phyloP scores from a whole-genome alignment of 2,888 invertebrate genomes.

The Campoplex capitator region DNA sequence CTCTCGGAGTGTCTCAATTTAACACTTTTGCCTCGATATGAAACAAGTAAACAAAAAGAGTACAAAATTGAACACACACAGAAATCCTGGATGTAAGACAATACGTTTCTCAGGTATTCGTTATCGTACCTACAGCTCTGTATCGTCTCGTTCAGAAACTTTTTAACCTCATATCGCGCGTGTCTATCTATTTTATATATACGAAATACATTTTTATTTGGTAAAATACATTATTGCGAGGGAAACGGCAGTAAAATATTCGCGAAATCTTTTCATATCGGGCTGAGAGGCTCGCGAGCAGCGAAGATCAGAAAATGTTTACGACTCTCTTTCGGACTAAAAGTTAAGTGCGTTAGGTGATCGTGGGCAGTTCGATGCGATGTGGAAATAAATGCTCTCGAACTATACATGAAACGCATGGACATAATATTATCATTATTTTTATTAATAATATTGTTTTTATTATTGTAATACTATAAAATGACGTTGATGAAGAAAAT shows the following conservation, averaged over 20 bases:
- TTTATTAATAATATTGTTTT: background rate
- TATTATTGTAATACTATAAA: conserved; percentile 2
- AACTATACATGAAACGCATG: conserved; percentile 1
- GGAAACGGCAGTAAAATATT: conserved; percentile 33
- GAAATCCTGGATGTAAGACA: conserved; percentile 20
- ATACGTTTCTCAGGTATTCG: conserved; percentile 14
- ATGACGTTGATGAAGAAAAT: background rate
- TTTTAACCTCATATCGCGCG: background rate
- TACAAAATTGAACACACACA: conserved; percentile 7
- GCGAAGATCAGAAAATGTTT: conserved; percentile 54
- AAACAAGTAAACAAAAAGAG: conserved; percentile 7
- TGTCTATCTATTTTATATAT: background rate
- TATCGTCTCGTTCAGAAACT: background rate
- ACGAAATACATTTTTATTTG: conserved; percentile 43
- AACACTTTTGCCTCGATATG: background rate
- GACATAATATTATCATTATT: background rate
- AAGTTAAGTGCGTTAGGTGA: conserved; percentile 67
- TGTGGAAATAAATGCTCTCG: conserved; percentile 43
- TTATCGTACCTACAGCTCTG: background rate
- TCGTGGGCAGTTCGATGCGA: conserved; percentile 59
- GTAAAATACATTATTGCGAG: conserved; percentile 51
- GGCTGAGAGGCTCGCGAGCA: conserved; percentile 17
- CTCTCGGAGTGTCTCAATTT: conserved; percentile 36
- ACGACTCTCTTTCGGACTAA: conserved; percentile 58
- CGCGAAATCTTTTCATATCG: conserved; percentile 24